These are phyloP conservation scores for Acromyrmex heyeri DNA, from an alignment of 1,140 invertebrate species.

Conservation along the genomic window DNA sequence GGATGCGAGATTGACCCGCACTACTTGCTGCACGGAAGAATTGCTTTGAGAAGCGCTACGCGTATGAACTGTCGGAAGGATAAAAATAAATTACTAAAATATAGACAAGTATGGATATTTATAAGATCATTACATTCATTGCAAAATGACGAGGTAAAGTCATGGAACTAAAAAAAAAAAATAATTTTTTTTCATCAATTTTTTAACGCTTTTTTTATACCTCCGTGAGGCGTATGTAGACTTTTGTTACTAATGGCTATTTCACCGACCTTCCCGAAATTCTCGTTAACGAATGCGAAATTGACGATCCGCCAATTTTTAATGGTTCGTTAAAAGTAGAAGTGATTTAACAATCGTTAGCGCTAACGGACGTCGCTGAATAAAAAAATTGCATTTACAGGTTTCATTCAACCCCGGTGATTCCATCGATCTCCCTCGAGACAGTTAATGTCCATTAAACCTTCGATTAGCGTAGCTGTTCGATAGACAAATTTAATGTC, in stretches of 20 bases:
- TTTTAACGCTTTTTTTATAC: conserved; percentile 38
- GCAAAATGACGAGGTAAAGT: neutral
- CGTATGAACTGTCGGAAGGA: neutral
- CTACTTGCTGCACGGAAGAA: conserved; percentile 28
- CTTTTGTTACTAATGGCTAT: conserved; percentile 57
- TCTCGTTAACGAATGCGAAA: conserved; percentile 63
- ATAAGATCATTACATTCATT: neutral
- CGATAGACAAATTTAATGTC: conserved; percentile 33
- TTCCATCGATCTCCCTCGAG: conserved; percentile 54
- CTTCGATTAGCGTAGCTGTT: conserved; percentile 46
- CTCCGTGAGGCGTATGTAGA: conserved; percentile 31
- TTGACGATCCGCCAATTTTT: conserved; percentile 65
- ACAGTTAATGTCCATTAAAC: conserved; percentile 59
- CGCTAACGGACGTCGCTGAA: conserved; percentile 61
- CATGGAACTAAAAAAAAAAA: conserved; percentile 7
- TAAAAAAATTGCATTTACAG: conserved; percentile 57
- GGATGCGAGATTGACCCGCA: conserved; percentile 15
- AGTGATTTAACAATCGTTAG: conserved; percentile 66
- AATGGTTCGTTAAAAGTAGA: conserved; percentile 65
- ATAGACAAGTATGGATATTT: too few relatives aligned
- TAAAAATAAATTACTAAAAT: neutral
- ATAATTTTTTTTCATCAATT: neutral
- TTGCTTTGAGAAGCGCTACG: neutral
- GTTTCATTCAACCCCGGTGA: conserved; percentile 39
- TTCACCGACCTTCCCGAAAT: conserved; percentile 51